Evolutionary conservation across 1,140 invertebrate genomes (phyloP), one percentile per base, ranked within the genome.

Genomic region (Apis dorsata): DNA sequence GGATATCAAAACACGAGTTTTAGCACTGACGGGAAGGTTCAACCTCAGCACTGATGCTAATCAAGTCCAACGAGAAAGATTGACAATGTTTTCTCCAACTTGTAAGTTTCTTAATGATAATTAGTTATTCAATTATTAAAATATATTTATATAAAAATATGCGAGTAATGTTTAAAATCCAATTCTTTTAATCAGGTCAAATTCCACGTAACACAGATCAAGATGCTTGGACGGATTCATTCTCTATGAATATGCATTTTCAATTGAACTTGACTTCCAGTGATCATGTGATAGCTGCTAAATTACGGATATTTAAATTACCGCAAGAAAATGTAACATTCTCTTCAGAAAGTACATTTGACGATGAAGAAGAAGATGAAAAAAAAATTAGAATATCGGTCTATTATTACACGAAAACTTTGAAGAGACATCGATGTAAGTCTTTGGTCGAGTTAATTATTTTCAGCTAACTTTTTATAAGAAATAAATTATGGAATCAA

Each of bases 331-430:
- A 91, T 75, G 66, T 89, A 7, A 92, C 92, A 1, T 80, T 83
- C 13, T 85, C 76, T 10, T 88, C 79, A 7, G 88, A 85, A 63
- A 71, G 82, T 10, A 85, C 79, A 34, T 91, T 91, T 65, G 92
- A 91, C 34, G 85, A 83, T 63, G 92, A 91, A 53, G 93, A 93
- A 10, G 91, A 91, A 21, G 95, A 95, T 28, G 95, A 96, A 34
- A 95, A 95, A 85, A 94, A 95, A 79, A 94, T 96, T 57, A 92
- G 95, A 79, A 94, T 96, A 83, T 95, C 95, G 0, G 94, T 96
- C 17, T 96, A 95, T 80, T 95, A 94, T 89, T 96, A 96, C 86
- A 95, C 94, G 8, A 94, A 94, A 75, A 94, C 95, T 0, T 83
- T 95, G 24, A 95, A 95, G 79, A 95, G 94, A 84, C 93, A 95